phyloP scores from a whole-genome alignment of 2,113 vertebrate genomes.

The Panurus biarmicus region DNA sequence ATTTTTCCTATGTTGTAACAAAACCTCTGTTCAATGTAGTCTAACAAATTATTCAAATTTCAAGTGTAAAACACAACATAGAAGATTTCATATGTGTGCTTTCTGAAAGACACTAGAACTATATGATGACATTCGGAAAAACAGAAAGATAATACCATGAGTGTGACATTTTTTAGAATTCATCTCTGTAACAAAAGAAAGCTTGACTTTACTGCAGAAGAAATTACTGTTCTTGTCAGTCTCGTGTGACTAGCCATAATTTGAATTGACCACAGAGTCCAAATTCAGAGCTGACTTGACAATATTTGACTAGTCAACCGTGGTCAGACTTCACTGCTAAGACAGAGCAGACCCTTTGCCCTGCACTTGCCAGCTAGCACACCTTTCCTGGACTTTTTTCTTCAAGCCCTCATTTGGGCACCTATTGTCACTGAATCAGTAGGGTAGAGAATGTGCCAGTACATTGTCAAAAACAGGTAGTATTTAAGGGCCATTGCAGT shows the following conservation, averaged over 20 bases:
- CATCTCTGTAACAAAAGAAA: neutral
- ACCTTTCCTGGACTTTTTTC: neutral
- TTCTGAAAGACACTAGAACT: neutral
- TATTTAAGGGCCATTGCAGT: neutral
- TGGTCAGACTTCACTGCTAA: neutral
- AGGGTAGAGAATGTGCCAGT: neutral
- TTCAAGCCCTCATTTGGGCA: neutral
- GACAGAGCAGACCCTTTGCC: neutral
- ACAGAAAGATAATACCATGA: neutral
- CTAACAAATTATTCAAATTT: neutral
- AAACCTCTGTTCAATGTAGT: neutral
- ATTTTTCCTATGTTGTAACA: neutral
- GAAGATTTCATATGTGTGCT: neutral
- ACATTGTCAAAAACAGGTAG: neutral
- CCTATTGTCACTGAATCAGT: neutral
- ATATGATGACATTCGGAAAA: neutral
- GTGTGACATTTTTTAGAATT: neutral
- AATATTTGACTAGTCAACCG: neutral
- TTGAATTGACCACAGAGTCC: neutral
- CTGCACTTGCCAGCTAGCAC: accelerated
- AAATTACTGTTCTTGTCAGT: neutral
- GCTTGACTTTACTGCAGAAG: neutral
- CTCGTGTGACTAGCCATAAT: neutral
- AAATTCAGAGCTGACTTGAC: neutral
- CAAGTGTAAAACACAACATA: neutral